Evolutionary conservation across 2,888 invertebrate species (phyloP), one percentile per base, ranked within the genome.

Genomic region (Stratiomys singularior): DNA sequence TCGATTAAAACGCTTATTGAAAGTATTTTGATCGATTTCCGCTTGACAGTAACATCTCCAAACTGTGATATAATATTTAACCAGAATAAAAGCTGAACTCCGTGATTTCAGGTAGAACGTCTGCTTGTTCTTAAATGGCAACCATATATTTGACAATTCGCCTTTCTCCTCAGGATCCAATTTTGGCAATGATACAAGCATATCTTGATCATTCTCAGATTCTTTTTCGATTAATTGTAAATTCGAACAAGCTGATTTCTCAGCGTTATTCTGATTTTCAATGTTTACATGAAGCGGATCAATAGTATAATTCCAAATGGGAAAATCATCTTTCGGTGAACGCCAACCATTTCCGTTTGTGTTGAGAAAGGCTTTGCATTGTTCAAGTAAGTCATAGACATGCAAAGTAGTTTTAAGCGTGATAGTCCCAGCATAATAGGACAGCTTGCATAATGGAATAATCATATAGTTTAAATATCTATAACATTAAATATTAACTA

Each of bases 331-430:
- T 0, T 81, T 77, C 0, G 86, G 83, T 5, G 79, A 21, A 30
- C 77, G 82, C 87, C 87, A 87, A 11, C 85, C 85, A 78, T 87
- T 86, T 15, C 87, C 87, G 78, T 87, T 85, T 1, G 87, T 87
- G 77, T 87, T 87, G 11, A 87, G 82, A 27, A 82, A 80, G 0
- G 77, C 30, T 78, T 82, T 84, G 46, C 85, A 85, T 77, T 86
- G 83, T 1, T 82, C 81, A 77, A 83, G 84, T 0, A 87, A 79
- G 1, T 80, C 79, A 18, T 81, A 77, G 47, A 87, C 77, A 47
- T 83, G 83, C 77, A 84, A 78, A 18, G 83, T 82, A 0, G 84
- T 83, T 76, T 80, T 82, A 0, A 85, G 78, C 9, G 84, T 83
- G 0, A 85, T 78, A 1, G 83, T 80, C 0, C 87, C 87, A 0